phyloP scores from a whole-genome alignment of 2,113 vertebrate species.

The Limnothrissa miodon region DNA sequence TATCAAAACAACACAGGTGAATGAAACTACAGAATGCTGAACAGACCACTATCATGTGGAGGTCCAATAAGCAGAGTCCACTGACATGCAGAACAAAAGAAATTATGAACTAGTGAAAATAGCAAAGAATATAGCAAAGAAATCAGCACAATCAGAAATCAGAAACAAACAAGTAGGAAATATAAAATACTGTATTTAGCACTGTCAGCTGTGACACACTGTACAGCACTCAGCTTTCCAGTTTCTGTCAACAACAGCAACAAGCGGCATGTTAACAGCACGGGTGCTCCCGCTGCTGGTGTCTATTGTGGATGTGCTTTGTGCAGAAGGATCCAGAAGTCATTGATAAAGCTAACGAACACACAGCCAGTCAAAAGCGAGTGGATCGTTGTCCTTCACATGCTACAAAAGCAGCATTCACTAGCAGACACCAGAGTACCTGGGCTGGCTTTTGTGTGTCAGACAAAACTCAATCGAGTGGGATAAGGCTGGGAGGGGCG shows the following conservation, averaged over 20 bases:
- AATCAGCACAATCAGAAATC: background rate
- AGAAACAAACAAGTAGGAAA: background rate
- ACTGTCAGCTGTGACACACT: background rate
- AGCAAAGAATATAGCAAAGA: background rate
- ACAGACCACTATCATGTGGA: background rate
- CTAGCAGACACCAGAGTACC: constrained; percentile 20
- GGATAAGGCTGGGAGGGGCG: background rate
- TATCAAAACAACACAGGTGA: background rate
- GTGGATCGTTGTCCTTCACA: constrained; percentile 15
- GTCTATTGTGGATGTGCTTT: background rate
- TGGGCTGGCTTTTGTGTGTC: constrained; percentile 17
- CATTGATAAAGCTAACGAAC: constrained; percentile 11
- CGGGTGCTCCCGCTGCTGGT: background rate
- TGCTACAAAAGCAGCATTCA: constrained; percentile 30
- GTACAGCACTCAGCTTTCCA: background rate
- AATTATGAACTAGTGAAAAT: background rate
- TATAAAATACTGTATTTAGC: background rate
- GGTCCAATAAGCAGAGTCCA: background rate
- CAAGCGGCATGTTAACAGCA: too few relatives aligned
- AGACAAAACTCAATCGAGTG: constrained; percentile 17
- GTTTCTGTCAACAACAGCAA: background rate
- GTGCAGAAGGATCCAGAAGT: background rate
- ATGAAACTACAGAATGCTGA: background rate
- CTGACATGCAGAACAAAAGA: background rate
- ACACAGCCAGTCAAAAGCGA: constrained; percentile 15